A percentile compares a stretch with the other conserved stretches of the same genome.
phyloP scores from a whole-genome alignment of 2,797 vertebrate species.

The Dicrostonyx torquatus region DNA sequence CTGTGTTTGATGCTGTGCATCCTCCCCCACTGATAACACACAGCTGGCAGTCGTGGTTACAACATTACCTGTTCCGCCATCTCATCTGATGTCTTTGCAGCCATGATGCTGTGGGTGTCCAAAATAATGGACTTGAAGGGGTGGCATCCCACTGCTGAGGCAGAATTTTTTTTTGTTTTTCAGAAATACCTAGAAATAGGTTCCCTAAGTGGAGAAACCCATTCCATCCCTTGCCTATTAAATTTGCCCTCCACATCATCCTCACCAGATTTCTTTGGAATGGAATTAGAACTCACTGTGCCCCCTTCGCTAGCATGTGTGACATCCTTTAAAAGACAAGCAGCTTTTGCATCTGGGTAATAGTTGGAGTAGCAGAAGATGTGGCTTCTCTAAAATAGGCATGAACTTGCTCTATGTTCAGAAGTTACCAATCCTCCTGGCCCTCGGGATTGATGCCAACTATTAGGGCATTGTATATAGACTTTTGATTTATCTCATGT shows the following conservation, averaged over 20 bases:
- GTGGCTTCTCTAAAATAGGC: background rate
- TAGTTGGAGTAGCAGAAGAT: background rate
- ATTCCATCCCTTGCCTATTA: background rate
- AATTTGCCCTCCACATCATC: background rate
- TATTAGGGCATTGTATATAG: background rate
- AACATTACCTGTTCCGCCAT: fast-evolving
- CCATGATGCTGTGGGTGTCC: background rate
- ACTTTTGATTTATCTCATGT: background rate
- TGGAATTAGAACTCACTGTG: background rate
- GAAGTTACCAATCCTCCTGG: background rate
- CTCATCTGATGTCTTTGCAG: background rate
- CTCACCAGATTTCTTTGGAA: background rate
- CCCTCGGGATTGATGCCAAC: background rate
- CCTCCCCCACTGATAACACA: background rate
- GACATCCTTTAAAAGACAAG: background rate
- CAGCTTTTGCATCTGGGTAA: background rate
- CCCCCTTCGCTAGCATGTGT: background rate
- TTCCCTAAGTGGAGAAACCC: background rate
- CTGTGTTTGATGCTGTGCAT: background rate
- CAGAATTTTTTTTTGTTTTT: background rate
- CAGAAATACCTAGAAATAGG: background rate
- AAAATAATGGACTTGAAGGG: background rate
- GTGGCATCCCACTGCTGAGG: background rate
- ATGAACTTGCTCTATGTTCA: background rate
- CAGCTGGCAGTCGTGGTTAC: background rate